Percentiles rank a stretch among this genome's conserved stretches.
Evolutionary conservation across 1,140 invertebrate species (phyloP).

Genomic region (Diabrotica undecimpunctata): DNA sequence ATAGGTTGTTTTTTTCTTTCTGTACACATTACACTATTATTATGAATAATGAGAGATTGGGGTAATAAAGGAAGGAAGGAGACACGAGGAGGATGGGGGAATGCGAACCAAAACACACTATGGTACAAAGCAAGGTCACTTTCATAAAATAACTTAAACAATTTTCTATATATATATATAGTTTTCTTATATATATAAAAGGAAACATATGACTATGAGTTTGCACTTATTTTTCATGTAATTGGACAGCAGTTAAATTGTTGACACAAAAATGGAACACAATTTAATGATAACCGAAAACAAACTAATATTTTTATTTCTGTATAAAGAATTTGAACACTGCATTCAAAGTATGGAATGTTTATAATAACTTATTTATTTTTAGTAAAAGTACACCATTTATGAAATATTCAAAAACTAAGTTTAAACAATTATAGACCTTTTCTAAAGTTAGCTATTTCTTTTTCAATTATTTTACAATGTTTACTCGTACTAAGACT

Average conservation of each 20-base stretch:
- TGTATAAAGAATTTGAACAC: neutral
- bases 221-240: slow-evolving; percentile 30
- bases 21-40: slow-evolving; percentile 30
- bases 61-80: slow-evolving; percentile 16
- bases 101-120: slow-evolving; percentile 40
- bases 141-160: slow-evolving; percentile 45
- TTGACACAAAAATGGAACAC: slow-evolving; percentile 8
- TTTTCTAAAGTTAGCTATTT: too few relatives aligned
- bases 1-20: slow-evolving; percentile 23
- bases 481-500: too few relatives aligned
- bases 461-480: too few relatives aligned
- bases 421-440: too few relatives aligned
- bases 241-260: slow-evolving; percentile 16
- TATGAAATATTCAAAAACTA: too few relatives aligned
- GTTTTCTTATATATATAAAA: slow-evolving; percentile 35
- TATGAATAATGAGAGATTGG: slow-evolving; percentile 16
- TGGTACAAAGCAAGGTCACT: slow-evolving; percentile 48
- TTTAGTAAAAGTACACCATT: too few relatives aligned
- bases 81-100: slow-evolving; percentile 8
- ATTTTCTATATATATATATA: slow-evolving; percentile 41
- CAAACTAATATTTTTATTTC: neutral
- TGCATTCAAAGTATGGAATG: neutral
- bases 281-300: neutral
- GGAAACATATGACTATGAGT: slow-evolving; percentile 33
- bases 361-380: neutral